Evolutionary conservation across 2,888 invertebrate genomes (phyloP).

Genomic region (Adineta ricciae): DNA sequence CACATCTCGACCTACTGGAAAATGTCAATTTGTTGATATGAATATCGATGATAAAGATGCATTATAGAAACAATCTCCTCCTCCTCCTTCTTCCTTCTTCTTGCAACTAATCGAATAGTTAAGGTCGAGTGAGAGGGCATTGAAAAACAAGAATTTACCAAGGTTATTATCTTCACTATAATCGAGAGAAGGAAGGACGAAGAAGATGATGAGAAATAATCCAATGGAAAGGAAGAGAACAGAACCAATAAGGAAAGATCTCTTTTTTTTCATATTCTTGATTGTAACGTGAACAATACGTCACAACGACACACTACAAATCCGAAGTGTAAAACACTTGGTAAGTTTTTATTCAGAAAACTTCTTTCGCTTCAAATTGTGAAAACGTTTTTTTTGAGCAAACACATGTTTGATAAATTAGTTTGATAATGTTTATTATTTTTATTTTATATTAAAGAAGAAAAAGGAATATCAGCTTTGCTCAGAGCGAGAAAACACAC

Average conservation of each 20-base stretch:
- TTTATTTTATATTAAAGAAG: not conserved
- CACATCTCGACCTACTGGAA: conserved; percentile 4
- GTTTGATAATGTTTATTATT: not conserved
- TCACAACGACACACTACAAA: not conserved
- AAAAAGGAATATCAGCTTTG: not conserved
- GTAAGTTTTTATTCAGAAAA: not conserved
- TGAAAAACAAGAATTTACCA: not conserved
- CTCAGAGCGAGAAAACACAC: not conserved
- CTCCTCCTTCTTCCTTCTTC: not conserved
- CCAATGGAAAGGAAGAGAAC: not conserved
- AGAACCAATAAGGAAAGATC: not conserved
- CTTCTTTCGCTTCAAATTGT: too few species aligned
- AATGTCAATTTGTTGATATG: conserved; percentile 7
- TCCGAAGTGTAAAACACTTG: not conserved
- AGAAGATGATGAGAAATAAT: not conserved
- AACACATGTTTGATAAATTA: not conserved
- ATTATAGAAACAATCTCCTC: conserved; percentile 4
- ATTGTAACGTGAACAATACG: not conserved
- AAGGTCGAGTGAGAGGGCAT: conserved; percentile 9
- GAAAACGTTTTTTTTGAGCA: too few species aligned
- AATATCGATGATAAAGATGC: not conserved
- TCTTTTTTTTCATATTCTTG: not conserved
- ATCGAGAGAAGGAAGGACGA: not conserved
- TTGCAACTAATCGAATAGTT: not conserved
- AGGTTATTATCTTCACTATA: not conserved